phyloP scores from a whole-genome alignment of 2,888 invertebrate species.

The Blastobasis lacticolella region DNA sequence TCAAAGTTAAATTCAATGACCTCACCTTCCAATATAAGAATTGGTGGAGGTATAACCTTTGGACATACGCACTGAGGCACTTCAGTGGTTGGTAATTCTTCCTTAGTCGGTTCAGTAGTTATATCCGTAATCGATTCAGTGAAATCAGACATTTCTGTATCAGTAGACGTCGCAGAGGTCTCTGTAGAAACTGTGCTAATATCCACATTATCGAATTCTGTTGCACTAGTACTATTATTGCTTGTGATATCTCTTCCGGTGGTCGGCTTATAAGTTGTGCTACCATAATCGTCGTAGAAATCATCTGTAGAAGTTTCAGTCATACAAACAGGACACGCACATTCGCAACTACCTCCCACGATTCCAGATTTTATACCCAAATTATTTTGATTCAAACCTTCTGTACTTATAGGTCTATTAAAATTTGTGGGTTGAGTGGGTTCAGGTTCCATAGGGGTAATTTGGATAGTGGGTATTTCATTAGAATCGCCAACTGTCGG shows the following conservation, averaged over 20 bases:
- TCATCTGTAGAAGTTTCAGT: constrained; percentile 43
- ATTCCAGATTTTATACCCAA: constrained; percentile 31
- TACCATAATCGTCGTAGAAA: constrained; percentile 54
- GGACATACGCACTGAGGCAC: constrained; percentile 52
- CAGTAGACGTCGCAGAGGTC: constrained; percentile 16
- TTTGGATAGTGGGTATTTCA: constrained; percentile 71
- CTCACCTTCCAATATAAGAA: constrained; percentile 91
- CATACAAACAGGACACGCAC: constrained; percentile 81
- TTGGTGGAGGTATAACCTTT: constrained; percentile 75
- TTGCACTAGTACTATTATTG: constrained; percentile 13
- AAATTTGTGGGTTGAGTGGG: constrained; percentile 58
- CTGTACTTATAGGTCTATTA: constrained; percentile 56
- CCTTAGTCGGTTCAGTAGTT: constrained; percentile 33
- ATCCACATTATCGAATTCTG: constrained; percentile 9
- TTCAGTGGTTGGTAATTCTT: constrained; percentile 30
- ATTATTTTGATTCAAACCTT: constrained; percentile 33
- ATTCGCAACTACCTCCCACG: constrained; percentile 80
- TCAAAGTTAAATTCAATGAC: constrained; percentile 47
- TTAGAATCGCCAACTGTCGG: constrained; percentile 76
- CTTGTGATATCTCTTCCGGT: constrained; percentile 12
- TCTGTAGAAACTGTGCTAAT: constrained; percentile 19
- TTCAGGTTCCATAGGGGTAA: constrained; percentile 61
- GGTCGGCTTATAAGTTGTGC: constrained; percentile 21
- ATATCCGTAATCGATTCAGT: constrained; percentile 24
- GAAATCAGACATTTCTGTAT: constrained; percentile 11